Evolutionary conservation across 2,888 invertebrate genomes (phyloP).

Genomic region (Gymnosoma rotundatum): DNA sequence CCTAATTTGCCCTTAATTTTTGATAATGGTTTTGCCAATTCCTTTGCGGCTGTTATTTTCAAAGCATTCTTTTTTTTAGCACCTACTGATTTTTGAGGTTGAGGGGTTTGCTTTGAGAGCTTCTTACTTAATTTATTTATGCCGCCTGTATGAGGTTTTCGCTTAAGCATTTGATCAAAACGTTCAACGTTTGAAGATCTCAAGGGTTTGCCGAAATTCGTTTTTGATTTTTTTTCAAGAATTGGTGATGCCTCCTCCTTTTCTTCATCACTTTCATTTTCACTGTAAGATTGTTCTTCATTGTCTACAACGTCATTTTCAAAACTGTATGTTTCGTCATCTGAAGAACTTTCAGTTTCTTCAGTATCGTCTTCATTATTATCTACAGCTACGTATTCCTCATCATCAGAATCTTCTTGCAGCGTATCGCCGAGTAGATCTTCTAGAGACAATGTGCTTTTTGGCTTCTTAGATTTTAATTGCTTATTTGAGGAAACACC

Average conservation of each 20-base stretch:
- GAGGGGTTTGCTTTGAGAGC: slow-evolving; percentile 15
- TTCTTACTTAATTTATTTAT: slow-evolving; percentile 76
- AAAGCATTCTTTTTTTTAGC: slow-evolving; percentile 71
- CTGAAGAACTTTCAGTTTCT: slow-evolving; percentile 66
- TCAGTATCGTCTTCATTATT: slow-evolving; percentile 59
- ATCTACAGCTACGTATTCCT: slow-evolving; percentile 74
- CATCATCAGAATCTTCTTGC: slow-evolving; percentile 79
- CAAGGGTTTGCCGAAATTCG: slow-evolving; percentile 61
- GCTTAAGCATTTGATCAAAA: slow-evolving; percentile 75
- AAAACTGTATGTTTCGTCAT: slow-evolving; percentile 72
- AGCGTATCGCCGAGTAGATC: slow-evolving; percentile 78
- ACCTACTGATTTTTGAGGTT: slow-evolving; percentile 7
- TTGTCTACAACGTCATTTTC: slow-evolving; percentile 66
- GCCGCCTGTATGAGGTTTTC: slow-evolving; percentile 77
- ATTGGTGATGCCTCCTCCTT: slow-evolving; percentile 10
- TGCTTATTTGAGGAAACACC: background rate
- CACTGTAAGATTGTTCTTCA: slow-evolving; percentile 54
- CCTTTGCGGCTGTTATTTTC: slow-evolving; percentile 76
- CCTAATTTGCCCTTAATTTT: slow-evolving; percentile 34
- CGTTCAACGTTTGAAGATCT: slow-evolving; percentile 73
- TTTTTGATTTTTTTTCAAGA: slow-evolving; percentile 63
- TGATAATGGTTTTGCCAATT: slow-evolving; percentile 74
- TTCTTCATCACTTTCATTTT: slow-evolving; percentile 27
- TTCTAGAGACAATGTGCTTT: slow-evolving; percentile 73
- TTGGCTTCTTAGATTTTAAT: slow-evolving; percentile 60